Percentiles rank a stretch among this genome's conserved stretches.
phyloP scores from a whole-genome alignment of 2,797 vertebrate genomes.

The Trematomus bernacchii region DNA sequence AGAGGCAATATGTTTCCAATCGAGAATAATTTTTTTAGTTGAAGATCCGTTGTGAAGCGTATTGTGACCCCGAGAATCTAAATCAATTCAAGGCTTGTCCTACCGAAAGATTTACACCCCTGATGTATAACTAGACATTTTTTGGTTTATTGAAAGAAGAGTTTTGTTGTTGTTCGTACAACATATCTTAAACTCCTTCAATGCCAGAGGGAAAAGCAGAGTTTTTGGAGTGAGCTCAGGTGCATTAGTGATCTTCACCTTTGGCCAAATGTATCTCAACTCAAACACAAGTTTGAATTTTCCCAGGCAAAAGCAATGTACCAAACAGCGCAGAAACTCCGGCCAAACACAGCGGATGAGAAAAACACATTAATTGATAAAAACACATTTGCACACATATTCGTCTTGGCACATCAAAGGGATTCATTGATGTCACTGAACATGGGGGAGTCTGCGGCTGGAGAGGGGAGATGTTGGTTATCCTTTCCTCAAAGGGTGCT shows the following conservation, averaged over 20 bases:
- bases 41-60: no score
- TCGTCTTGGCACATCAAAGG: slow-evolving; percentile 86
- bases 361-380: slow-evolving; percentile 87
- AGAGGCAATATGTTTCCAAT: no score
- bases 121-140: background rate
- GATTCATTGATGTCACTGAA: slow-evolving; percentile 88
- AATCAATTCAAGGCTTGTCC: no score
- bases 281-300: slow-evolving; percentile 46
- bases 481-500: slow-evolving; percentile 86
- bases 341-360: slow-evolving; percentile 76
- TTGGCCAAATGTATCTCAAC: slow-evolving; percentile 33
- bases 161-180: slow-evolving; percentile 15
- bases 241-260: slow-evolving; percentile 43
- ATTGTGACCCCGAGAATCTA: no score
- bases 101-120: background rate
- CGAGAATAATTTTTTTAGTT: no score
- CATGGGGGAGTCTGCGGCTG: slow-evolving; percentile 77
- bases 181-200: slow-evolving; percentile 6
- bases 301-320: slow-evolving; percentile 50
- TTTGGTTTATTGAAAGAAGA: slow-evolving; percentile 14
- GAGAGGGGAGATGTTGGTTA: slow-evolving; percentile 81
- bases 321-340: slow-evolving; percentile 53
- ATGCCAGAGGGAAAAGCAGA: slow-evolving; percentile 4
- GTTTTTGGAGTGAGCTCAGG: slow-evolving; percentile 18
- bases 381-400: slow-evolving; percentile 85